Percentiles rank a stretch among this genome's conserved stretches.
Conservation (phyloP, 2,888 invertebrate species). For the Macrosoma leucophasiata region DNA sequence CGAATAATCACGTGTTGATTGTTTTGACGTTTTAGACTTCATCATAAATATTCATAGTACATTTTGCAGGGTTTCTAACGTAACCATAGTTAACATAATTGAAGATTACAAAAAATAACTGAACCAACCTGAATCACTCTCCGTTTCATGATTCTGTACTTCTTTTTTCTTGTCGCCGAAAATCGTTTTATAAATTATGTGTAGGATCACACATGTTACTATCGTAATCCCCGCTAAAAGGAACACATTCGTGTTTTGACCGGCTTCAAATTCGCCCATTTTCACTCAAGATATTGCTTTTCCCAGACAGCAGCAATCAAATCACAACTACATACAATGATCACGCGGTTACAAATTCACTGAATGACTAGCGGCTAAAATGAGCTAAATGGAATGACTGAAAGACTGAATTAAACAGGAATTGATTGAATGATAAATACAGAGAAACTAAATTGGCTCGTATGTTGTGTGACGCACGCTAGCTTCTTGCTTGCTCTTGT, state of each 20-base stretch:
- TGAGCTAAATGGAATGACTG: conserved; percentile 28
- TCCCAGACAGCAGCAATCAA: conserved; percentile 5
- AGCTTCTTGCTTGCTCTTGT: no score
- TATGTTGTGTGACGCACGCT: no score
- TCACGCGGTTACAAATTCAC: conserved; percentile 54
- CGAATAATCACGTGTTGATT: conserved; percentile 17
- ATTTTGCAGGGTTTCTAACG: no score
- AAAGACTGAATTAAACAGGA: conserved; percentile 27
- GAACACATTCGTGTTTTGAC: conserved; percentile 45
- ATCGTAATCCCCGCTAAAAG: conserved; percentile 45
- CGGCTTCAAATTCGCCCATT: conserved; percentile 61
- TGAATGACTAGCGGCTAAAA: conserved; percentile 27
- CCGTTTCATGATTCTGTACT: conserved; percentile 47
- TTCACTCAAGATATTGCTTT: conserved; percentile 52
- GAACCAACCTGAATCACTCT: conserved; percentile 54
- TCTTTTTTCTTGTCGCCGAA: conserved; percentile 55
- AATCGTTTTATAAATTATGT: conserved; percentile 54
- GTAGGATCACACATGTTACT: conserved; percentile 51
- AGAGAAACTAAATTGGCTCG: conserved; percentile 5
- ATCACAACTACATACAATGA: conserved; percentile 25
- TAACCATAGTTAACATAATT: no score
- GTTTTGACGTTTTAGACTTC: no score
- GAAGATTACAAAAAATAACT: no score
- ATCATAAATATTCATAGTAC: no score
- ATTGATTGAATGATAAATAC: conserved; percentile 15